A percentile compares a stretch with the other conserved stretches of the same genome.
phyloP scores from a whole-genome alignment of 2,888 invertebrate species.

The Limulus polyphemus region DNA sequence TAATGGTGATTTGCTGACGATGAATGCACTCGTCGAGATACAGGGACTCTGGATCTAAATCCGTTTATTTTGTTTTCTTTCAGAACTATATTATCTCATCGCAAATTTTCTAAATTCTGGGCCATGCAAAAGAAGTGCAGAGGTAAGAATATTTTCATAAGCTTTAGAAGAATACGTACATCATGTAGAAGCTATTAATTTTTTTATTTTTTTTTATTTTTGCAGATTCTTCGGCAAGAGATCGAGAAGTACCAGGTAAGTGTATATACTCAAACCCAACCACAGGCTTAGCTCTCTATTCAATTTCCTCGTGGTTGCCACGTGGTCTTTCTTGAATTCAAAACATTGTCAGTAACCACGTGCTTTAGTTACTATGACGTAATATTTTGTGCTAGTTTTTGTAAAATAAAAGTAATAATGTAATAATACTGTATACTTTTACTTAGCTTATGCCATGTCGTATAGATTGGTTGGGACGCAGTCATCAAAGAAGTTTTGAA shows the following conservation, averaged over 20 bases:
- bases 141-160: slow-evolving; percentile 50
- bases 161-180: too few relatives aligned
- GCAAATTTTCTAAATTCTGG: slow-evolving; percentile 78
- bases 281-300: too few relatives aligned
- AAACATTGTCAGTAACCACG: slow-evolving; percentile 32
- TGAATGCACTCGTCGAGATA: too few relatives aligned
- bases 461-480: slow-evolving; percentile 76
- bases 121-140: slow-evolving; percentile 66
- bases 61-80: slow-evolving; percentile 26
- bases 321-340: slow-evolving; percentile 49
- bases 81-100: slow-evolving; percentile 87
- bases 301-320: slow-evolving; percentile 43
- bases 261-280: slow-evolving; percentile 10
- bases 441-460: slow-evolving; percentile 74
- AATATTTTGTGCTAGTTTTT: too few relatives aligned
- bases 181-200: slow-evolving; percentile 2
- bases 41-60: too few relatives aligned
- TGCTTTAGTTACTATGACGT: too few relatives aligned
- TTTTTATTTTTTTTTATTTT: slow-evolving; percentile 37
- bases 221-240: slow-evolving; percentile 64
- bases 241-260: slow-evolving; percentile 67
- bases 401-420: slow-evolving; percentile 9
- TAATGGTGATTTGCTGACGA: too few relatives aligned
- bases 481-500: slow-evolving; percentile 68
- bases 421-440: slow-evolving; percentile 29